A percentile compares a stretch with the other conserved stretches of the same genome.
These are phyloP conservation scores for Liparis tanakae DNA, from an alignment of 2,797 vertebrate genomes.

Conservation along the genomic window DNA sequence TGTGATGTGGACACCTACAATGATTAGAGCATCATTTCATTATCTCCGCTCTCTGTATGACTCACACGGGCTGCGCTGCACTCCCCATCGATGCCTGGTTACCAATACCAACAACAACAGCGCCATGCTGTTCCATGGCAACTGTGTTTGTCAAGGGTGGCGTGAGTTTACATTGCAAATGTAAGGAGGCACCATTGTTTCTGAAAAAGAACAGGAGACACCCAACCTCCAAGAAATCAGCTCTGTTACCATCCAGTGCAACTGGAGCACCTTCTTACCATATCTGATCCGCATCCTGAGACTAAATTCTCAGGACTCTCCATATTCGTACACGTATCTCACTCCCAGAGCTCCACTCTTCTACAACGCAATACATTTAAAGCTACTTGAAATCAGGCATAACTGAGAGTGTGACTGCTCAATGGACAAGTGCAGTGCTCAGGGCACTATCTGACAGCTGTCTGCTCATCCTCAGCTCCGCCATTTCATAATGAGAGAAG, in stretches of 20 bases:
- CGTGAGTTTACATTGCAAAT: constrained; percentile 46
- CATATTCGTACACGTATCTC: constrained; percentile 36
- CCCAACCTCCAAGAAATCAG: background rate
- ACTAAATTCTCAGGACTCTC: constrained; percentile 16
- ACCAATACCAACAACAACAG: constrained; percentile 55
- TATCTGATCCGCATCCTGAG: constrained; percentile 39
- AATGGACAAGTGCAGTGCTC: too few species aligned
- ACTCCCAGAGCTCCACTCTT: constrained; percentile 33
- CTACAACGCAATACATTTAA: background rate
- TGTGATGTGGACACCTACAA: background rate
- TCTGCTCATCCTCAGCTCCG: too few species aligned
- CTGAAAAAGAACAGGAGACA: background rate
- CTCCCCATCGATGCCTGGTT: constrained; percentile 35
- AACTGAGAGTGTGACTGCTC: too few species aligned
- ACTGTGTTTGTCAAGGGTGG: constrained; percentile 45
- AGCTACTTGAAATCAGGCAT: too few species aligned
- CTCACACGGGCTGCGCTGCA: constrained; percentile 37
- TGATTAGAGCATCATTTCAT: background rate
- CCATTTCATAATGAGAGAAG: background rate
- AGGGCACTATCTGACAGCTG: too few species aligned
- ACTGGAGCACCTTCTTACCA: constrained; percentile 34
- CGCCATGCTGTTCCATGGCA: constrained; percentile 42
- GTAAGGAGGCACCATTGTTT: constrained; percentile 6
- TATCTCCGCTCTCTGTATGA: constrained; percentile 51
- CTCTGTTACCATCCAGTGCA: background rate